Evolutionary conservation across 2,888 invertebrate genomes (phyloP), one percentile per base, ranked within the genome.

Genomic region (Macrophya alboannulata): DNA sequence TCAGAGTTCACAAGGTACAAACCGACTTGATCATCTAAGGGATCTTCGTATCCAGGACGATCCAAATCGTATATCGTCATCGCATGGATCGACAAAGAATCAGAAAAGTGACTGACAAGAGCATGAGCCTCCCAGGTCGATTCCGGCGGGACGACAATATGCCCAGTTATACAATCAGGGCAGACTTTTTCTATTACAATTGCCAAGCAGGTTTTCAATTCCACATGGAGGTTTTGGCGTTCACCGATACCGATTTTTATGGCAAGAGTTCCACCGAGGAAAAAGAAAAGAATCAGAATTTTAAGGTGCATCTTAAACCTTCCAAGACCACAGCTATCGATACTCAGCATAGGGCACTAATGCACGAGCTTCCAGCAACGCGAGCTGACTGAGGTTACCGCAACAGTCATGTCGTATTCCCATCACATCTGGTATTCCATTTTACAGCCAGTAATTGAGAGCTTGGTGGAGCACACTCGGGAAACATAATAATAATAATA

Each of bases 1-100:
- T 82, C 65, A 45, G 43, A 21, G 65, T 65, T 82, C 25, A 65
- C 59, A 21, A 79, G 59, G 40, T 79, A 79, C 15, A 79, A 21
- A 17, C 37, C 59, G 59, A 59, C 9, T 37, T 40, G 37, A 55
- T 59, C 37, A n/a, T n/a, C 51, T 4, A 55, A 51, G 3, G 37
- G 59, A 55, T 79, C 21, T 4, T 48, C 8, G 17, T n/a, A 25
- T 21, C 31, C 12, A 21, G 65, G 45, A 25, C 65, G 65, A 45
- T 82, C 82, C 65, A 65, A 45, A 25, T 43, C 15, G 43, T 62
- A n/a, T 15, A 65, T 62, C 37, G 31, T 45, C 25, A 82, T 62
- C 15, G 43, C 65, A 21, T 45, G 37, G 1, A 8, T 82, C 65
- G 10, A 12, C 10, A n/a, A 21, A 3, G 25, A 43, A 17, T 65